Base-by-base conservation (phyloP, 2,113 vertebrate species). In the Sarotherodon lohbergeri region DNA sequence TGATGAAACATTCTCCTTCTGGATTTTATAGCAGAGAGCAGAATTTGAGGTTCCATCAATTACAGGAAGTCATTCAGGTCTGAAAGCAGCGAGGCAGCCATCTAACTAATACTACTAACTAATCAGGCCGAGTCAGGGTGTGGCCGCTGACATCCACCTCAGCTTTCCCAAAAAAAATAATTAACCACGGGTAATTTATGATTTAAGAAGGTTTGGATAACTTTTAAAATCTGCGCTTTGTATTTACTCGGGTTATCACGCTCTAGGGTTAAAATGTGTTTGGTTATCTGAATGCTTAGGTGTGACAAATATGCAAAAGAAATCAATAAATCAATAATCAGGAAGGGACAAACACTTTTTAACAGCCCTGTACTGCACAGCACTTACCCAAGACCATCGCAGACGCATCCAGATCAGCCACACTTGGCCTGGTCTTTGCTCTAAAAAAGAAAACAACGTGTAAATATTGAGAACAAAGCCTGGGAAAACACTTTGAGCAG, bases 301-400 rank as follows among this genome's bases (percentile, higher is more conserved):
- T 57, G 13, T 68, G 36, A 41, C 63, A 41, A 5, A 68, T 68
- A 1, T 68, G 63, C 34, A 68, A 1, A 68, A 68, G 9, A 39
- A 39, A 66, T n/a, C 32, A 34, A 63, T 11, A 63, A 66, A 11
- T 36, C 32, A 68, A 41, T n/a, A 41, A 68, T 68, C 1, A 68
- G 63, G n/a, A 68, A 22, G 36, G 11, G 63, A 22, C 63, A 68
- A 68, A 22, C 3, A 41, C 63, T 68, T 39, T 22, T 2, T 68
- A 22, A 22, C 34, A 68, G 63, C 34, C 36, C 34, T 22, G 63
- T 8, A 13, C 63, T 68, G 36, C 17, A 73, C 19, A 61, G 11
- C 5, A 80, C 91, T 89, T 93, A 99, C 98, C 97, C 52, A 99
- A 90, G 78, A 95, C 96, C 90, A 99, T 93, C 80, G 90, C 93